phyloP scores from a whole-genome alignment of 2,113 vertebrate genomes.

The Isurus oxyrinchus region DNA sequence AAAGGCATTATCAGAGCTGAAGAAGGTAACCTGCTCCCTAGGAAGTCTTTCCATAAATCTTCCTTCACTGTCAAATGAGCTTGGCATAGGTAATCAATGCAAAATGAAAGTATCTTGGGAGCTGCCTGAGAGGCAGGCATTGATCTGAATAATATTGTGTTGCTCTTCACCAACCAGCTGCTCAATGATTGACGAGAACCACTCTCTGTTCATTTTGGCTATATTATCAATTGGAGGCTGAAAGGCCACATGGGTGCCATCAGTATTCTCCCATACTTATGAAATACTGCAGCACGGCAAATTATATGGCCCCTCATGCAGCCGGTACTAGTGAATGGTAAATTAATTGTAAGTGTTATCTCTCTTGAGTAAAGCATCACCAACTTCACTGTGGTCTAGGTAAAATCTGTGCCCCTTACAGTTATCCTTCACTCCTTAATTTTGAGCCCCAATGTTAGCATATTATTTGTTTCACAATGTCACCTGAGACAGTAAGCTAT shows the following conservation, averaged over 20 bases:
- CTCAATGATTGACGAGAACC: not conserved
- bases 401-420: not conserved
- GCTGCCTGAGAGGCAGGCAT: not conserved
- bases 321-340: not conserved
- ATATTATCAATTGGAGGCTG: not conserved
- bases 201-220: not conserved
- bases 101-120: not conserved
- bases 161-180: not conserved
- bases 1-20: not conserved
- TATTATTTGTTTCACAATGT: not conserved
- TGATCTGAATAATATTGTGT: not conserved
- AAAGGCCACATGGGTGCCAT: not conserved
- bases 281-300: not conserved
- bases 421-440: not conserved
- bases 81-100: not conserved
- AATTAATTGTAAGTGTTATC: not conserved
- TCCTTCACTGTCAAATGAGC: not conserved
- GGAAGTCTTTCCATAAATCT: not conserved
- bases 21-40: not conserved
- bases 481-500: not conserved
- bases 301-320: not conserved
- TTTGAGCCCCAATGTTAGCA: not conserved
- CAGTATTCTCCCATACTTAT: not conserved
- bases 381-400: not conserved
- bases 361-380: not conserved